Conservation (phyloP, 2,113 vertebrate species). For the Hydrochoerus hydrochaeris region DNA sequence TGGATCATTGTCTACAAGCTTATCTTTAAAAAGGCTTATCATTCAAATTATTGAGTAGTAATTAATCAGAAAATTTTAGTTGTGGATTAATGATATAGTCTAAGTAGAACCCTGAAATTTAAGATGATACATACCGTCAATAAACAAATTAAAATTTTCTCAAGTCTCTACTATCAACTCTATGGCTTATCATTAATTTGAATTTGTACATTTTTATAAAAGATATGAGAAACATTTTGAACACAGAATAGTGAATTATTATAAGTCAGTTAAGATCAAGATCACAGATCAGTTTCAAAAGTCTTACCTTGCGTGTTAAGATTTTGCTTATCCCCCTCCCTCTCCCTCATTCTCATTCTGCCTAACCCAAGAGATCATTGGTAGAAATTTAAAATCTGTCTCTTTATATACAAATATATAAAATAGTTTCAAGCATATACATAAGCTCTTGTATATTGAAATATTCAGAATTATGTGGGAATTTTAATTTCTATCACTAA, state of each 20-base stretch:
- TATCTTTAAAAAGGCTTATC: conserved; percentile 4
- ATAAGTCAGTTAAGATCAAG: neutral
- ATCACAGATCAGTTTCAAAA: neutral
- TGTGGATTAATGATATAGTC: neutral
- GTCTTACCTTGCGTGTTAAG: neutral
- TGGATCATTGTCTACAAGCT: neutral
- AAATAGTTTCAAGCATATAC: neutral
- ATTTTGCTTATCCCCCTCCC: neutral
- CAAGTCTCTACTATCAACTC: neutral
- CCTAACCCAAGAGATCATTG: neutral
- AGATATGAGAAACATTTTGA: neutral
- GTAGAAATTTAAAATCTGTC: neutral
- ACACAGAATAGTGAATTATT: neutral
- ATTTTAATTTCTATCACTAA: neutral
- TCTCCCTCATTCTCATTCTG: neutral
- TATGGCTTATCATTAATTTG: neutral
- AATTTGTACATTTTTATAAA: neutral
- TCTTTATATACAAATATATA: neutral
- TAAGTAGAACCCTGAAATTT: neutral
- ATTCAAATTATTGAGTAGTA: neutral
- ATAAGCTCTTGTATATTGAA: neutral
- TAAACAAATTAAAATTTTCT: neutral
- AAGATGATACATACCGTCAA: neutral
- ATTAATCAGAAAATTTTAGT: neutral
- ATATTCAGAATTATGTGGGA: neutral